Evolutionary conservation across 1,140 invertebrate genomes (phyloP), one percentile per base, ranked within the genome.

Genomic region (Popillia japonica): DNA sequence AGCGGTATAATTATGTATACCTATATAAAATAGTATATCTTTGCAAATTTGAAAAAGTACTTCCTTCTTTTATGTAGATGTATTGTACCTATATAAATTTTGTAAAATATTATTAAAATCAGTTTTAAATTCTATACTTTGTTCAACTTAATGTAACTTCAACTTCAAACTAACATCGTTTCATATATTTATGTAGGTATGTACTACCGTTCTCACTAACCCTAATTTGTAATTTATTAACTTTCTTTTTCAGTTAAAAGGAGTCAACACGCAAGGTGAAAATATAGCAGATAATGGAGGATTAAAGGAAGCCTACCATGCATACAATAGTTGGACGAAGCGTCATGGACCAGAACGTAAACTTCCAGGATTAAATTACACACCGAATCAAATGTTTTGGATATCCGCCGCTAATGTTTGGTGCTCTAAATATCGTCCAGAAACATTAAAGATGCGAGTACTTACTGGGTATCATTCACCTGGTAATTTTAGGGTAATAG

Each of bases 401-500:
- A 82, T 91, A 3, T 90, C 90, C 78, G 88, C 90, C 75, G 90
- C 90, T 0, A 90, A 90, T 84, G 87, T 80, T 20, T 89, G 90
- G 89, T 92, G 90, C 83, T 86, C 87, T 41, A 88, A 89, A 80
- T 87, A 86, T 84, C 84, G 86, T 79, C 87, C 86, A 72, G 90
- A 88, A 86, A 84, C 84, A 73, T 80, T 61, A 78, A 79, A 40
- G 83, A 84, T 88, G 6, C 85, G 82, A 59, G 85, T 90, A 42
- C 84, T 89, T 3, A 89, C 87, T 0, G 87, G 87, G 34, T 84
- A 79, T 6, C 79, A 78, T 44, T 83, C 77, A 89, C 91, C 80
- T 92, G 95, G 87, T 89, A 93, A 9, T 87, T 93, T 93, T 89
- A 92, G 96, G 34, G 95, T 98, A 0, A 89, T 95, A 72, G 96